These are phyloP conservation scores for Branchipolynoe longqiensis DNA, from an alignment of 2,888 invertebrate genomes.

Conservation along the genomic window DNA sequence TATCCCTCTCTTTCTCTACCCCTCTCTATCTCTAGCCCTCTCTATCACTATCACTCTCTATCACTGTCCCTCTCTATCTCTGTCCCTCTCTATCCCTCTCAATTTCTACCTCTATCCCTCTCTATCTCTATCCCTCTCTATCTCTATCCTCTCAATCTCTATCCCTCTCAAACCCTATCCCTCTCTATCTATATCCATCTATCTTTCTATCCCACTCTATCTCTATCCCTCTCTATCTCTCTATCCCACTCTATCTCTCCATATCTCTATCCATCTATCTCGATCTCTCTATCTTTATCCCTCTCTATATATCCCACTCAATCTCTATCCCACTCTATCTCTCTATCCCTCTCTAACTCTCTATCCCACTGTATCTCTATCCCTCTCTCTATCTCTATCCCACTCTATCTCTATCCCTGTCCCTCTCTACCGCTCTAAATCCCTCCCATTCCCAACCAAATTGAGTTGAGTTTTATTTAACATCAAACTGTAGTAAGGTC, in stretches of 20 bases:
- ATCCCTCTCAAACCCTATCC: background rate
- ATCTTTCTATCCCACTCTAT: background rate
- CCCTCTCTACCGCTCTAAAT: background rate
- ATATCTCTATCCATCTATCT: background rate
- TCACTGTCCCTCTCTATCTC: background rate
- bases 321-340: background rate
- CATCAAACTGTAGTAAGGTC: too few relatives aligned
- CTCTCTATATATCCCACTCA: background rate
- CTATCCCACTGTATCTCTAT: background rate
- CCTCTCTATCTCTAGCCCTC: background rate
- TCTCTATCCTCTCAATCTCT: background rate
- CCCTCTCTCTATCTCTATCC: background rate
- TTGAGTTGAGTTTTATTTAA: too few relatives aligned
- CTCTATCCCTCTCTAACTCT: background rate
- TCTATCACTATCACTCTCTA: background rate
- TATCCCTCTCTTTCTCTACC: background rate
- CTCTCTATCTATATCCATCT: background rate
- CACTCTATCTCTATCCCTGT: background rate
- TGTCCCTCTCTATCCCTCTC: background rate
- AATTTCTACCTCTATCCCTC: background rate
- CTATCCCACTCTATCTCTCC: background rate
- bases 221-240: background rate
- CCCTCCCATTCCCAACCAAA: background rate
- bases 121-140: background rate
- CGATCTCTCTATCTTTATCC: background rate